Conservation (phyloP, 2,797 vertebrate genomes). For the Onychomys arenicola region DNA sequence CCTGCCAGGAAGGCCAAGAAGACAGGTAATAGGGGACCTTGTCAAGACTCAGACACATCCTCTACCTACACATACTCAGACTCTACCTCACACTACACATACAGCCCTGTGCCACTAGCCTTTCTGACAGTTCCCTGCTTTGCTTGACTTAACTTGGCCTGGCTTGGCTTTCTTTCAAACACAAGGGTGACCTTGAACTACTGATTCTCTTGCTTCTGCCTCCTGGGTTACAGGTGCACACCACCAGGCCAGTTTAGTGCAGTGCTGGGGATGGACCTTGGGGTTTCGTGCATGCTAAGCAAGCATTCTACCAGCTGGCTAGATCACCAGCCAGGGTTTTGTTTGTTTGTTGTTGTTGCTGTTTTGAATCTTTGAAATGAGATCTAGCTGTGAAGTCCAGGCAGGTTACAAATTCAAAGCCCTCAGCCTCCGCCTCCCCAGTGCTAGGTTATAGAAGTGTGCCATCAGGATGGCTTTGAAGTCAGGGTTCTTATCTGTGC, state of each 20-base stretch:
- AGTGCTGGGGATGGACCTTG: background rate
- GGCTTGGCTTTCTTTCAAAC: background rate
- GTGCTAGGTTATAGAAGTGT: background rate
- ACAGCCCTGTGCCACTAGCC: background rate
- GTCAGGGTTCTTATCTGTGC: background rate
- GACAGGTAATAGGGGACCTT: background rate
- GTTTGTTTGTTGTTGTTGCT: background rate
- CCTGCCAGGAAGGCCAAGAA: background rate
- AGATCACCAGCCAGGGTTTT: background rate
- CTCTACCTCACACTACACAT: background rate
- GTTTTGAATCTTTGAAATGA: background rate
- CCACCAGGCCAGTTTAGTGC: no score
- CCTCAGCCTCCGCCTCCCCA: background rate
- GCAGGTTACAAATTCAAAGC: background rate
- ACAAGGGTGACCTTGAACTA: background rate
- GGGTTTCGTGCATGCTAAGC: background rate
- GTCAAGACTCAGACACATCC: background rate
- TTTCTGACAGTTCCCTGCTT: background rate
- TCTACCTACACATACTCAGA: no score
- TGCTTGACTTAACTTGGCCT: background rate
- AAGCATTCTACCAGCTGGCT: background rate
- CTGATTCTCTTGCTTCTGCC: background rate
- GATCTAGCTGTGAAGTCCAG: background rate
- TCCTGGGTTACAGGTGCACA: background rate
- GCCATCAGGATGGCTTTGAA: background rate